These are phyloP conservation scores for Spongilla lacustris DNA, from an alignment of 37 sponge, comb jelly and placozoan species.

Conservation along the genomic window DNA sequence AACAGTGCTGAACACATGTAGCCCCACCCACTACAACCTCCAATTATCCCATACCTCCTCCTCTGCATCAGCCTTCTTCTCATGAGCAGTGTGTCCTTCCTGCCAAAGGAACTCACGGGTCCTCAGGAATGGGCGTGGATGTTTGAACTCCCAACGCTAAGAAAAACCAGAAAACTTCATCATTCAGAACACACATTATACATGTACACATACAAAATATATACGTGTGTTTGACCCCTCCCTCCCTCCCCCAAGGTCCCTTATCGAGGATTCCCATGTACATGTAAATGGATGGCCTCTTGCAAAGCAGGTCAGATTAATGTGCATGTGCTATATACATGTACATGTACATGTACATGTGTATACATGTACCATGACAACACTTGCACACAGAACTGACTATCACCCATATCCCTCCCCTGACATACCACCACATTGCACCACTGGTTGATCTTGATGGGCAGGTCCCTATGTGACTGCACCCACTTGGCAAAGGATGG, in stretches of 20 bases:
- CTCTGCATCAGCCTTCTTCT: slow-evolving; percentile 88
- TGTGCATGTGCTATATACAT: too few species aligned
- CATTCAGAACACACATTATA: not conserved
- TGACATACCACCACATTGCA: slow-evolving; percentile 92
- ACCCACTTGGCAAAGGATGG: slow-evolving; percentile 96
- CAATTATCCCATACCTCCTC: slow-evolving; percentile 77
- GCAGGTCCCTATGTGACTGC: slow-evolving; percentile 96
- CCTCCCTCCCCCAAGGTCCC: not conserved
- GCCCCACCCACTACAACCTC: not conserved
- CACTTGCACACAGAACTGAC: too few species aligned
- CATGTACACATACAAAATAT: not conserved
- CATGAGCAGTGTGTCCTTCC: slow-evolving; percentile 95
- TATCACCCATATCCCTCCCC: not conserved
- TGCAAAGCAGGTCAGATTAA: too few species aligned
- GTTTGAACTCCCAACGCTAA: slow-evolving; percentile 99
- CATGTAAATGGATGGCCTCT: too few species aligned
- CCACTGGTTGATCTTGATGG: slow-evolving; percentile 98
- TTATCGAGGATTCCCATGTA: too few species aligned
- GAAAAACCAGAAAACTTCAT: not conserved
- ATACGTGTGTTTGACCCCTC: not conserved
- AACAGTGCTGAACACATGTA: too few species aligned
- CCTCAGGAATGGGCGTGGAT: slow-evolving; percentile 98
- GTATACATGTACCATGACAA: too few species aligned
- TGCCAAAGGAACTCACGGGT: slow-evolving; percentile 99
- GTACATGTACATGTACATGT: too few species aligned